Percentiles rank a stretch among this genome's conserved stretches.
These are phyloP conservation scores for Drosophila ercepeae DNA, from an alignment of 1,140 invertebrate species.

Conservation along the genomic window DNA sequence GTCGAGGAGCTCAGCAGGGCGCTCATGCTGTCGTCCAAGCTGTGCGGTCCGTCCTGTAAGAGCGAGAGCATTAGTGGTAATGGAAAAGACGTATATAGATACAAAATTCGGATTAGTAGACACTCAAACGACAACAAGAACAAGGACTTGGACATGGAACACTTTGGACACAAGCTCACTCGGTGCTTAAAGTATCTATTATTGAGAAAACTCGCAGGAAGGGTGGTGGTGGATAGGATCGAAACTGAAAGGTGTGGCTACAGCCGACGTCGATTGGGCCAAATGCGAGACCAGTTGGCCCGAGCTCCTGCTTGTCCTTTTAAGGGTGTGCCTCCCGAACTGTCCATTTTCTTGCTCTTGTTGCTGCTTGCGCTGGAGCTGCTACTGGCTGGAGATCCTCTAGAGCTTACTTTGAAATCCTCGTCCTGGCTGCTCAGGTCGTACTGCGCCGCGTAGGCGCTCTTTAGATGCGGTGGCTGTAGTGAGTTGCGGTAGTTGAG, in stretches of 20 bases:
- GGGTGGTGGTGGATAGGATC: background rate
- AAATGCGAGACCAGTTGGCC: slow-evolving; percentile 30
- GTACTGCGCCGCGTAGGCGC: slow-evolving; percentile 94
- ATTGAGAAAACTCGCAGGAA: too few relatives aligned
- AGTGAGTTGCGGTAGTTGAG: slow-evolving; percentile 93
- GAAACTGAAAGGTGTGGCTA: background rate
- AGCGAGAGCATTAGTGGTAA: background rate
- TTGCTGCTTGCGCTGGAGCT: slow-evolving; percentile 14
- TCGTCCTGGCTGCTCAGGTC: slow-evolving; percentile 88
- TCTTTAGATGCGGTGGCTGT: slow-evolving; percentile 93
- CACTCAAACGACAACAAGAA: background rate
- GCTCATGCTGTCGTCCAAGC: slow-evolving; percentile 87
- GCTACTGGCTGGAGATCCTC: background rate
- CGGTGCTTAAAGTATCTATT: background rate
- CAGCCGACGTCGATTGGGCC: slow-evolving; percentile 27
- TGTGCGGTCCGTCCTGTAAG: slow-evolving; percentile 85
- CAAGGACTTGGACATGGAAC: background rate
- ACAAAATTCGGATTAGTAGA: background rate
- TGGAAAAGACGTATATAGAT: background rate
- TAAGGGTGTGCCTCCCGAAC: slow-evolving; percentile 1
- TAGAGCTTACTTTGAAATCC: slow-evolving; percentile 89
- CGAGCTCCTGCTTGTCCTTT: slow-evolving; percentile 19
- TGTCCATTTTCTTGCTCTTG: slow-evolving; percentile 5
- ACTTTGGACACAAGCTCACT: background rate
- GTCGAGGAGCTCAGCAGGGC: slow-evolving; percentile 85